phyloP scores from a whole-genome alignment of 2,888 invertebrate genomes.

The Candidula unifasciata region DNA sequence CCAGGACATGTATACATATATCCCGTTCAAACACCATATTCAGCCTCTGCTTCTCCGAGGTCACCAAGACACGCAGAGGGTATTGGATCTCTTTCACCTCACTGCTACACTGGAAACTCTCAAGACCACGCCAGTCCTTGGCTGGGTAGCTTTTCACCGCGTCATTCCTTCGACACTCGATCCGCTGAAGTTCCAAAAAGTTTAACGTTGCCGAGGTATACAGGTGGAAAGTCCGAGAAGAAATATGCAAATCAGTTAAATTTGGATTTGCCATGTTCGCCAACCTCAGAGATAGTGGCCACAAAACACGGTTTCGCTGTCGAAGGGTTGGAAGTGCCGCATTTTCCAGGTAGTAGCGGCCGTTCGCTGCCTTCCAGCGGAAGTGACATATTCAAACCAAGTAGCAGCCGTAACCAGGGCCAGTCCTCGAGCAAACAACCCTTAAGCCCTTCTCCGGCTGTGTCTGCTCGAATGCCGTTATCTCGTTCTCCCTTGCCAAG shows the following conservation, averaged over 20 bases:
- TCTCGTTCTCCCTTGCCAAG: not conserved
- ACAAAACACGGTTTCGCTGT: constrained; percentile 39
- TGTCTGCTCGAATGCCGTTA: not conserved
- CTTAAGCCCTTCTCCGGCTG: constrained; percentile 34
- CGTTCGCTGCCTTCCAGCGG: constrained; percentile 20
- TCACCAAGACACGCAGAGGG: not conserved
- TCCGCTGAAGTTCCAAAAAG: not conserved
- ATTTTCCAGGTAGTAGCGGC: not conserved
- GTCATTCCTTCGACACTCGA: not conserved
- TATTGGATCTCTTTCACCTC: not conserved
- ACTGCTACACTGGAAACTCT: not conserved
- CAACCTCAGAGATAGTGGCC: constrained; percentile 45
- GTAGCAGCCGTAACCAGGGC: not conserved
- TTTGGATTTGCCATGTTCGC: constrained; percentile 32
- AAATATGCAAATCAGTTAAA: not conserved
- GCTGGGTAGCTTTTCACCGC: not conserved
- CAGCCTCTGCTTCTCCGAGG: not conserved
- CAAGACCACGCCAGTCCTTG: not conserved
- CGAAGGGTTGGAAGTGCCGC: constrained; percentile 42
- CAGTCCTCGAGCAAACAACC: constrained; percentile 19
- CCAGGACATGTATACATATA: not conserved
- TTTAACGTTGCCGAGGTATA: not conserved
- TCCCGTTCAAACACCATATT: not conserved
- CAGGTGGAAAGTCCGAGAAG: constrained; percentile 22
- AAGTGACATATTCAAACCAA: constrained; percentile 35